Base-by-base conservation (phyloP, 2,888 invertebrate species). In the Lasioglossum zephyrum region DNA sequence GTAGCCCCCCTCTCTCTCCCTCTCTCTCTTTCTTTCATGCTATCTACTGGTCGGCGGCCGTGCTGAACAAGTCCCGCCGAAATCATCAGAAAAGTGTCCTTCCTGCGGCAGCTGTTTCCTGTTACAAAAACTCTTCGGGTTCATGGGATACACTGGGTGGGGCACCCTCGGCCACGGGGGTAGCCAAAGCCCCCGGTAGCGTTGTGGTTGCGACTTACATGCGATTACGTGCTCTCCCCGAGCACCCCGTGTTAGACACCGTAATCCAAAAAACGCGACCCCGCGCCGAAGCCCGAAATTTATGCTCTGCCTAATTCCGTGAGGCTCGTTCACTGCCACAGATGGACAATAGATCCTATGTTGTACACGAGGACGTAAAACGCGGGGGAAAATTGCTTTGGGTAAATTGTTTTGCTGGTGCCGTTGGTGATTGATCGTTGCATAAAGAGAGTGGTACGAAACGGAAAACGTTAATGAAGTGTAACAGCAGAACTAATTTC, bases 101-200 rank as follows among this genome's bases (percentile, higher is more conserved):
- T 82, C 76, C 72, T 36, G 72, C 85, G 87, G 89, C 94, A 94
- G 94, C 93, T 94, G 94, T 90, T 94, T 93, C 94, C 93, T 92
- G 93, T 91, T 89, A 87, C 84, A 89, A 91, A 91, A 92, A 79
- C 81, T 26, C 74, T 74, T 69, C 26, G 18, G 70, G 74, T 36
- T 49, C 41, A 60, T n/a, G 39, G 70, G 70, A 41, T n/a, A 41
- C 39, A 0, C n/a, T 70, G 41, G 82, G 80, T 66, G 73, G 78
- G 76, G 73, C 87, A 81, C 80, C 83, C 69, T 69, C 69, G 4
- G 36, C 69, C 82, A 57, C 81, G 44, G 66, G 66, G 74, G 66
- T 76, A 13, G 47, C 78, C 16, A 73, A 63, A 41, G 66, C 76
- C 77, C 85, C 85, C 74, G 53, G 57, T 26, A 74, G 77, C 81